phyloP scores from a whole-genome alignment of 1,140 invertebrate genomes.

The Leptestheria dahalacensis region DNA sequence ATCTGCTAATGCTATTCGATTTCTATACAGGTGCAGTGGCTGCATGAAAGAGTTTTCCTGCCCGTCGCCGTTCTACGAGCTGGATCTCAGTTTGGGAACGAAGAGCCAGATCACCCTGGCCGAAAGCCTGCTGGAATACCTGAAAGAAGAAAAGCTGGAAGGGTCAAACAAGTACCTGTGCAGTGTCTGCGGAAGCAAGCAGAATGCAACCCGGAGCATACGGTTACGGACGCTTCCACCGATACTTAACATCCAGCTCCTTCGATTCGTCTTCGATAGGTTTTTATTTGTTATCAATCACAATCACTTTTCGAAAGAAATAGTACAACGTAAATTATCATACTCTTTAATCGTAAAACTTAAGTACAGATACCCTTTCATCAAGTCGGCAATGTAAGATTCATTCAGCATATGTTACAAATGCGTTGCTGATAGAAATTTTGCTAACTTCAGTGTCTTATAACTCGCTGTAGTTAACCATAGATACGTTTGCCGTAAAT shows the following conservation, averaged over 20 bases:
- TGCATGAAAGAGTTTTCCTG: conserved; percentile 42
- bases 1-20: background rate
- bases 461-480: too few relatives aligned
- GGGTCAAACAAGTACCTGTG: conserved; percentile 52
- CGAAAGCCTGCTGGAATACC: conserved; percentile 45
- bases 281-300: too few relatives aligned
- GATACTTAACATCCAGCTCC: conserved; percentile 51
- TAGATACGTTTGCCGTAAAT: too few relatives aligned
- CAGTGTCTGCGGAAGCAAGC: conserved; percentile 40
- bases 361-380: too few relatives aligned
- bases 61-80: conserved; percentile 46
- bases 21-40: conserved; percentile 36
- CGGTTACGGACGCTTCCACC: conserved; percentile 43
- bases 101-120: conserved; percentile 31
- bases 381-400: too few relatives aligned
- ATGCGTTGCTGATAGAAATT: too few relatives aligned
- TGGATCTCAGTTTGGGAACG: conserved; percentile 46
- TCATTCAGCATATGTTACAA: too few relatives aligned
- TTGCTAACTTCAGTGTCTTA: too few relatives aligned
- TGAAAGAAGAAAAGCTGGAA: conserved; percentile 45
- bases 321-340: too few relatives aligned
- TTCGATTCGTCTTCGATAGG: conserved; percentile 51
- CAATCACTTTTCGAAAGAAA: conserved; percentile 12
- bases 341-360: too few relatives aligned
- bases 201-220: conserved; percentile 45